Base-by-base conservation (phyloP, 2,888 invertebrate genomes). In the Falcaria lacertinaria region DNA sequence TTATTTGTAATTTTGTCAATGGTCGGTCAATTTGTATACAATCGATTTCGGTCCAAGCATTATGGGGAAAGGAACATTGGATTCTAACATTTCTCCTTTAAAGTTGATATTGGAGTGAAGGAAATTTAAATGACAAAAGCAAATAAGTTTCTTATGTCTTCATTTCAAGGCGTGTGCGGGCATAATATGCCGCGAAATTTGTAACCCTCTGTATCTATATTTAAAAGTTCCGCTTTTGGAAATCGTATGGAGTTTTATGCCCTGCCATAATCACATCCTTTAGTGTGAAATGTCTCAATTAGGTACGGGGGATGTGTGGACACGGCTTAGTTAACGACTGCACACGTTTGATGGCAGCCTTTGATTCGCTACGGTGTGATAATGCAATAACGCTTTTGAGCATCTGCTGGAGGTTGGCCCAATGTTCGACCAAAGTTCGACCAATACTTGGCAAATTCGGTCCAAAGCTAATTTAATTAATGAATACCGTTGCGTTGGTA, bases 251-350 rank as follows among this genome's bases (percentile, higher is more conserved):
- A 74, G 71, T 82, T 86, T 86, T 85, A 86, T 82, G 86, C 74
- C 77, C 80, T 73, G 63, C 67, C 77, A 79, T 86, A 86, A 87
- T 86, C 85, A 85, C 84, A 83, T 85, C 83, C 86, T 87, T 83
- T 82, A 69, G 76, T 77, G 81, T 86, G 76, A 81, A 85, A 87
- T 79, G 82, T 86, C 87, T 88, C 88, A 87, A 88, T 88, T 88
- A 84, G 74, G 76, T 70, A 79, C 76, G 86, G 81, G 73, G 78
- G 79, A 84, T 80, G 80, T 86, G 80, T 74, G 75, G 82, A 81
- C 81, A 80, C 74, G 79, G 62, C 69, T 62, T 54, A 51, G 64
- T 82, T 80, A 74, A 84, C 78, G 75, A 71, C 74, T 74, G 70
- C 74, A 67, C 56, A 60, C 58, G 57, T 77, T 80, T 80, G 74